A percentile compares a stretch with the other conserved stretches of the same genome.
These are phyloP conservation scores for Drosophila peninsularis DNA, from an alignment of 2,888 invertebrate genomes.

Conservation along the genomic window DNA sequence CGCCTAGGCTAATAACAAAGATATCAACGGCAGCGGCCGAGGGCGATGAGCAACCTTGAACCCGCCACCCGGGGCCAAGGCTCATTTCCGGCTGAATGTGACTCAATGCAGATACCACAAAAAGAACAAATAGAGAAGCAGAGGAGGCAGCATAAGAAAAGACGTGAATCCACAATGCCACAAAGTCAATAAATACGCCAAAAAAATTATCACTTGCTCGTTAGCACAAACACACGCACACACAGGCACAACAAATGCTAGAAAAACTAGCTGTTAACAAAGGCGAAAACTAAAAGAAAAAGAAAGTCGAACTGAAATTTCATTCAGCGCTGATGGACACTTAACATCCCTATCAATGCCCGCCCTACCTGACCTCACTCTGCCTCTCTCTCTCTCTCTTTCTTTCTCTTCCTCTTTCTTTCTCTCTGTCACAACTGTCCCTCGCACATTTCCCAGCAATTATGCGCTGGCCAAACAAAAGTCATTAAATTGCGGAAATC, in stretches of 20 bases:
- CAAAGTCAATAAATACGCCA: slow-evolving; percentile 77
- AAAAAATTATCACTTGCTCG: slow-evolving; percentile 79
- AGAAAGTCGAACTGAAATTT: slow-evolving; percentile 68
- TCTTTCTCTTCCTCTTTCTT: not conserved
- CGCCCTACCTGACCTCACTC: slow-evolving; percentile 31
- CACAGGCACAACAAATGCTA: slow-evolving; percentile 14
- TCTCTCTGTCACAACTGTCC: slow-evolving; percentile 10
- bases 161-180: slow-evolving; percentile 62
- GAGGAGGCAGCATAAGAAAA: slow-evolving; percentile 13
- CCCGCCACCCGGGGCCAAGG: slow-evolving; percentile 38
- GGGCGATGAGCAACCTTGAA: slow-evolving; percentile 61
- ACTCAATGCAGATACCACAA: slow-evolving; percentile 29
- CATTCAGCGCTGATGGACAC: slow-evolving; percentile 58
- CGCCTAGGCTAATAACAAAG: slow-evolving; percentile 64
- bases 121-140: slow-evolving; percentile 15
- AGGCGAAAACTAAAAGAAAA: slow-evolving; percentile 43
- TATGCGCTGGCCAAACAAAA: slow-evolving; percentile 77
- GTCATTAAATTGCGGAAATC: slow-evolving; percentile 80
- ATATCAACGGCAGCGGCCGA: slow-evolving; percentile 59
- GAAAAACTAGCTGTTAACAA: slow-evolving; percentile 41
- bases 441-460: slow-evolving; percentile 70
- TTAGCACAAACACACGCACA: slow-evolving; percentile 46
- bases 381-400: not conserved
- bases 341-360: slow-evolving; percentile 50
- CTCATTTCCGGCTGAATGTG: slow-evolving; percentile 70